Percentiles rank a stretch among this genome's conserved stretches.
Conservation (phyloP, 2,888 invertebrate species). For the Drosophila fungiperda region DNA sequence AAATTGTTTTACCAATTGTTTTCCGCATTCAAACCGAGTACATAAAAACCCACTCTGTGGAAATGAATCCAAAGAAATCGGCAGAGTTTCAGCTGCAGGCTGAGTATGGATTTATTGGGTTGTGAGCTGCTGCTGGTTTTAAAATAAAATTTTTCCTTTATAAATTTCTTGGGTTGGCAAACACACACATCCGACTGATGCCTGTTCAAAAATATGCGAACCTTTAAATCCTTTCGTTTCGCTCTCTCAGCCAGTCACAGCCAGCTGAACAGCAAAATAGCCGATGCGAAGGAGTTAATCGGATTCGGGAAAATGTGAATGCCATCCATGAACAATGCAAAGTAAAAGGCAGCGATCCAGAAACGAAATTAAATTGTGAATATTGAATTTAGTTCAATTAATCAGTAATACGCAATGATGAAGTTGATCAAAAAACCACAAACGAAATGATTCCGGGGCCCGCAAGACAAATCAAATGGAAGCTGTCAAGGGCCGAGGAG, state of each 20-base stretch:
- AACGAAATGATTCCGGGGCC: conserved; percentile 38
- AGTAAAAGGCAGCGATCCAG: conserved; percentile 27
- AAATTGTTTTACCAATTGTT: conserved; percentile 58
- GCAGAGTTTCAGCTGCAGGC: conserved; percentile 8
- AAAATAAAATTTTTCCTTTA: conserved; percentile 33
- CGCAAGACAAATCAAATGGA: conserved; percentile 35
- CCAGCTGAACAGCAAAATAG: conserved; percentile 22
- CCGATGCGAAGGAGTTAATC: conserved; percentile 42
- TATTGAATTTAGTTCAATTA: conserved; percentile 74
- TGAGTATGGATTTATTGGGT: conserved; percentile 58
- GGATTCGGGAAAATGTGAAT: conserved; percentile 52
- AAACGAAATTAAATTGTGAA: conserved; percentile 69
- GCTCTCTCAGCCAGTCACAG: conserved; percentile 30
- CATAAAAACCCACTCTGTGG: conserved; percentile 34
- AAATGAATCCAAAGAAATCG: conserved; percentile 34
- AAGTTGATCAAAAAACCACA: conserved; percentile 66
- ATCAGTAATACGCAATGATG: conserved; percentile 66
- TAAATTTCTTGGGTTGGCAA: conserved; percentile 24
- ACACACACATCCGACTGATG: conserved; percentile 48
- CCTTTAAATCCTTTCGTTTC: conserved; percentile 55
- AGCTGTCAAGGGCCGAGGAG: neutral
- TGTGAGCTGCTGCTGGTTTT: conserved; percentile 24
- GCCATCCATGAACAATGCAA: conserved; percentile 47
- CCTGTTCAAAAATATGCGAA: conserved; percentile 37
- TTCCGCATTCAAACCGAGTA: conserved; percentile 8